Evolutionary conservation across 2,797 vertebrate genomes (phyloP).

Genomic region (Hydrophis major): DNA sequence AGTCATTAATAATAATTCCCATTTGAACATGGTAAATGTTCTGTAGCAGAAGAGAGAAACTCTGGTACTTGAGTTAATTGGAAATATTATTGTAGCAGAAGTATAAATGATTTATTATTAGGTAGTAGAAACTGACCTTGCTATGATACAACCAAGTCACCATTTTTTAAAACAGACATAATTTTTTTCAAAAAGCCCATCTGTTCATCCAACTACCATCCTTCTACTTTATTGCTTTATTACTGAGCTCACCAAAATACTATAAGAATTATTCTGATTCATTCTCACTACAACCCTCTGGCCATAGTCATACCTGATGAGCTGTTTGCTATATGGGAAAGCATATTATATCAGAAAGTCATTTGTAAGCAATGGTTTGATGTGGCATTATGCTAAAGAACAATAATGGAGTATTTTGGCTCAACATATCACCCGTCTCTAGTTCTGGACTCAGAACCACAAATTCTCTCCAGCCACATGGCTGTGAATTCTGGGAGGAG

Average conservation of each 20-base stretch:
- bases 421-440: constrained; percentile 34
- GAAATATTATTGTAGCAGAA: background rate
- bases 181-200: background rate
- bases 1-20: background rate
- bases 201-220: background rate
- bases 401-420: constrained; percentile 32
- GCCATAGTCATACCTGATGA: background rate
- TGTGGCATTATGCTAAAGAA: background rate
- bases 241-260: background rate
- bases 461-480: background rate
- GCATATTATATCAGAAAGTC: background rate
- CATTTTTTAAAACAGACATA: background rate
- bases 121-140: background rate
- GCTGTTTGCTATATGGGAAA: background rate
- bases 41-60: background rate
- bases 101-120: background rate
- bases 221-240: background rate
- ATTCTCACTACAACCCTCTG: background rate
- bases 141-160: background rate
- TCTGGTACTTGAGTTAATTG: background rate
- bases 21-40: background rate
- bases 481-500: background rate
- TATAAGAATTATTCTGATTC: background rate
- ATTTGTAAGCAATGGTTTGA: background rate
- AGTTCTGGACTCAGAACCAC: background rate